Percentiles rank a stretch among this genome's conserved stretches.
Conservation (phyloP, 2,113 vertebrate species). For the Tachysurus fulvidraco region DNA sequence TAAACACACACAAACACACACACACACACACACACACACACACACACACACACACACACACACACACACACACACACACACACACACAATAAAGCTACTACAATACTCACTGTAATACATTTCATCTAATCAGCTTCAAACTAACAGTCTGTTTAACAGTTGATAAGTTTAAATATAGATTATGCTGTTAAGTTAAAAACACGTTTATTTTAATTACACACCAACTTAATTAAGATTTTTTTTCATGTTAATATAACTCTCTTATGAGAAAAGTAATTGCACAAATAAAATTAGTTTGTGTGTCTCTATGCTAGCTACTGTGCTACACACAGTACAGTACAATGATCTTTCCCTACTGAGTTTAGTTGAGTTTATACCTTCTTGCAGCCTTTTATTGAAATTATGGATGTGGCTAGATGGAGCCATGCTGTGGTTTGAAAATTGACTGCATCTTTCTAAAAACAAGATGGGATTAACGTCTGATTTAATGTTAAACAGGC, state of each 20-base stretch:
- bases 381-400: background rate
- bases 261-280: background rate
- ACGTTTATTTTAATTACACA: background rate
- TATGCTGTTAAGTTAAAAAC: background rate
- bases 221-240: background rate
- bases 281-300: background rate
- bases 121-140: background rate
- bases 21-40: constrained; percentile 8
- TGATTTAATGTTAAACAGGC: background rate
- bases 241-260: background rate
- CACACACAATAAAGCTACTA: background rate
- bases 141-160: background rate
- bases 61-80: background rate
- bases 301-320: background rate
- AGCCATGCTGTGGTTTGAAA: background rate
- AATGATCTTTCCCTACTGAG: background rate
- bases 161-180: background rate
- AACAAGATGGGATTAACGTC: background rate
- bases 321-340: background rate
- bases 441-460: background rate
- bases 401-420: background rate
- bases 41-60: too few species aligned
- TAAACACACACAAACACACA: constrained; percentile 57
- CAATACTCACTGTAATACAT: background rate
- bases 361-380: background rate